Base-by-base conservation (phyloP, 2,888 invertebrate genomes). In the Tortricodes alternella region DNA sequence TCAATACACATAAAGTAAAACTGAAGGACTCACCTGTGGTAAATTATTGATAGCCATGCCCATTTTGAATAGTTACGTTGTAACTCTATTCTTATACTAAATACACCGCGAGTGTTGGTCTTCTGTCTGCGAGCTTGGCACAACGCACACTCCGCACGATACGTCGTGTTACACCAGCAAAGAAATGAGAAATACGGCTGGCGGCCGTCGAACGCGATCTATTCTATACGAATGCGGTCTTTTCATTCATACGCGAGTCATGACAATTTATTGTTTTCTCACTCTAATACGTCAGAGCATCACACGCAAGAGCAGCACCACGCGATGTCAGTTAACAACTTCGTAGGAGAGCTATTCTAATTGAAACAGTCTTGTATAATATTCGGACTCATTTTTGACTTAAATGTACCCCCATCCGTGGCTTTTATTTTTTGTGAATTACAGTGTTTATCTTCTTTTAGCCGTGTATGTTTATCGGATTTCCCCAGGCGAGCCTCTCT, bases 401-500 rank as follows among this genome's bases (percentile, higher is more conserved):
- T 35, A 15, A 18, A 37, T 27, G 29, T 44, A 44, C 11, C 13
- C 21, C 38, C 9, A 29, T 11, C 7, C 15, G 27, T 15, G n/a
- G n/a, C n/a, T 8, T 21, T 18, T 18, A 6, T 50, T 23, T 44
- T 23, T 19, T 44, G 37, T 4, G 6, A 23, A 37, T 44, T 32
- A 15, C 19, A 21, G 44, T 37, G 49, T 56, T 43, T 32, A 11
- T 29, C 37, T 50, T 44, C 21, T 49, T 27, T 44, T 23, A 27
- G 15, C 27, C 50, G 16, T 15, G 24, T 35, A 58, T 66, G 61
- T 67, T 70, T 66, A 70, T 74, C 66, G 59, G 62, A 61, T 66
- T 92, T 92, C 86, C 91, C 90, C 69, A 92, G 85, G 67, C 94
- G 88, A 67, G 94, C 94, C 84, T 92, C 91, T 81, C 85, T 87